Evolutionary conservation across 2,888 invertebrate genomes (phyloP).

Genomic region (Eumerus sabulonum): DNA sequence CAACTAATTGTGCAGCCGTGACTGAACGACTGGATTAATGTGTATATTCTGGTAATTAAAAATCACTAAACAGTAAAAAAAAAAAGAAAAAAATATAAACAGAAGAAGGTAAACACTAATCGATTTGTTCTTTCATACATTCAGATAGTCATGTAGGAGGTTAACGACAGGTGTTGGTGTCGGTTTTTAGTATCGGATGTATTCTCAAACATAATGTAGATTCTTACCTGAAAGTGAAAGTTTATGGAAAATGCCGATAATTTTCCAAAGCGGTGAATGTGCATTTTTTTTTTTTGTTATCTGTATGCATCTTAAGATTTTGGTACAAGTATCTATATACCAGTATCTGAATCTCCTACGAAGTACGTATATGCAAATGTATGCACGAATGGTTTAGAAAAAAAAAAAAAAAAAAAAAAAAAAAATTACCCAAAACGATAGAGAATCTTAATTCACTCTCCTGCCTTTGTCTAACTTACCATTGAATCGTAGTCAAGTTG

Average conservation of each 20-base stretch:
- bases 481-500: slow-evolving; percentile 18
- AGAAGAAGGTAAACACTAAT: slow-evolving; percentile 19
- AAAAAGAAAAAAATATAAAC: too few relatives aligned
- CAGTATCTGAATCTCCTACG: slow-evolving; percentile 14
- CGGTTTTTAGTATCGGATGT: too few relatives aligned
- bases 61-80: too few relatives aligned
- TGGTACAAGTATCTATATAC: neutral
- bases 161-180: too few relatives aligned
- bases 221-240: slow-evolving; percentile 56
- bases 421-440: too few relatives aligned
- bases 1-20: slow-evolving; percentile 27
- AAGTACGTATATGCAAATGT: slow-evolving; percentile 31
- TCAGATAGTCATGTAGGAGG: too few relatives aligned
- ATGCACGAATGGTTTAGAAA: slow-evolving; percentile 22
- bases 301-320: too few relatives aligned
- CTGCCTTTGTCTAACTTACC: slow-evolving; percentile 1
- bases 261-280: slow-evolving; percentile 1
- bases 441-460: slow-evolving; percentile 14
- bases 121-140: neutral
- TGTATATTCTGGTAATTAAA: neutral
- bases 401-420: too few relatives aligned
- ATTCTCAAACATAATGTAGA: neutral
- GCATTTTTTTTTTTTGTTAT: neutral
- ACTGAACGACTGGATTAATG: neutral
- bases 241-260: slow-evolving; percentile 34